These are phyloP conservation scores for Aphaenogaster rudis DNA, from an alignment of 1,140 invertebrate species.

Conservation along the genomic window DNA sequence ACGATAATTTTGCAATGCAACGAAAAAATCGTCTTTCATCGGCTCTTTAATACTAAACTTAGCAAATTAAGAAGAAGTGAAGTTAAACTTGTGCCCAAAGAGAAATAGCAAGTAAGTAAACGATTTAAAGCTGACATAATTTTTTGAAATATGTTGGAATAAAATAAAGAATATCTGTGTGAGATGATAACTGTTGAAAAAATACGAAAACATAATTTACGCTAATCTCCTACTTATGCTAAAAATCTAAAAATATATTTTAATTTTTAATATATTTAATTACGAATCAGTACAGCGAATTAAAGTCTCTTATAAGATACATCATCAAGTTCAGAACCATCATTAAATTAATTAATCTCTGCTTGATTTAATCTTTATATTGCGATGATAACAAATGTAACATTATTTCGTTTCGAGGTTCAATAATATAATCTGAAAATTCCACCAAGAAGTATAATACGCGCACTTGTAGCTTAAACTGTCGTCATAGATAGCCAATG, in stretches of 20 bases:
- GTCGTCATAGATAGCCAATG: neutral
- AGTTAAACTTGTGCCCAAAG: neutral
- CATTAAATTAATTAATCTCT: neutral
- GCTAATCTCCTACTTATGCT: neutral
- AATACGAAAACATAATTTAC: neutral
- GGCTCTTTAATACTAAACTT: neutral
- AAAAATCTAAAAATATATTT: neutral
- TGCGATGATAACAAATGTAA: neutral
- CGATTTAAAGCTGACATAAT: neutral
- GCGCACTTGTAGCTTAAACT: neutral
- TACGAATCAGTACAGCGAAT: neutral
- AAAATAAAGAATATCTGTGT: neutral
- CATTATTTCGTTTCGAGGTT: conserved; percentile 1
- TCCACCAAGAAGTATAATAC: neutral
- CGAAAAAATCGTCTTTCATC: conserved; percentile 23
- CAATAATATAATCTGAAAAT: neutral
- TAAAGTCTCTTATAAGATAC: neutral
- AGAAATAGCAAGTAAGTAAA: neutral
- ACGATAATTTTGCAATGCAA: neutral
- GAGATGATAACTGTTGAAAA: neutral
- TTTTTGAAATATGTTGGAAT: neutral
- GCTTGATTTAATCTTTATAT: neutral
- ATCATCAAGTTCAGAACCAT: neutral
- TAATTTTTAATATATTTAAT: neutral
- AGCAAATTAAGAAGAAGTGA: neutral